phyloP scores from a whole-genome alignment of 2,797 vertebrate genomes.

The Cyprinella venusta region DNA sequence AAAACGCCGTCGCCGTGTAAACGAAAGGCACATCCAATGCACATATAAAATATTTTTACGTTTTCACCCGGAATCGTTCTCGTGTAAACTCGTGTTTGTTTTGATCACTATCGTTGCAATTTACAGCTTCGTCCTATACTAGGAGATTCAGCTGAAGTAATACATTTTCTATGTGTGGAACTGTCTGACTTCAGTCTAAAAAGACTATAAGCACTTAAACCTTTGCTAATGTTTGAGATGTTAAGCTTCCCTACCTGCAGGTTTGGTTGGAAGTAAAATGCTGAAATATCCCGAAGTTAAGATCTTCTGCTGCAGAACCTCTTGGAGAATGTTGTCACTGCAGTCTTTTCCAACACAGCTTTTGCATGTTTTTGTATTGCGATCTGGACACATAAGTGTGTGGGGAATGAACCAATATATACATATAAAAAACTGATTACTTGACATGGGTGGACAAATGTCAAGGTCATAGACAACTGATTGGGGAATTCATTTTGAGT shows the following conservation, averaged over 20 bases:
- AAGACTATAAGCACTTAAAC: not conserved
- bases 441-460: not conserved
- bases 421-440: not conserved
- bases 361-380: conserved; percentile 69
- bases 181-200: not conserved
- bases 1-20: too few relatives aligned
- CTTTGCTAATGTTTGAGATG: not conserved
- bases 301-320: conserved; percentile 60
- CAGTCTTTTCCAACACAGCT: conserved; percentile 66
- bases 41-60: too few relatives aligned
- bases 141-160: not conserved
- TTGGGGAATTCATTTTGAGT: not conserved
- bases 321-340: conserved; percentile 69
- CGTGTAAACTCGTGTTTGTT: too few relatives aligned
- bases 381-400: conserved; percentile 45
- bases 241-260: conserved; percentile 63
- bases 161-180: too few relatives aligned
- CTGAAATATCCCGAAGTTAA: conserved; percentile 78
- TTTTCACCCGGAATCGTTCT: too few relatives aligned
- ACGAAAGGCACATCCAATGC: too few relatives aligned
- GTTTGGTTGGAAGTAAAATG: conserved; percentile 62
- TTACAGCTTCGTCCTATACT: not conserved
- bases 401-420: not conserved
- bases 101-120: not conserved
- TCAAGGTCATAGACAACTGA: not conserved